Evolutionary conservation across 1,140 invertebrate genomes (phyloP), one percentile per base, ranked within the genome.

Genomic region (Danaus melanippus): DNA sequence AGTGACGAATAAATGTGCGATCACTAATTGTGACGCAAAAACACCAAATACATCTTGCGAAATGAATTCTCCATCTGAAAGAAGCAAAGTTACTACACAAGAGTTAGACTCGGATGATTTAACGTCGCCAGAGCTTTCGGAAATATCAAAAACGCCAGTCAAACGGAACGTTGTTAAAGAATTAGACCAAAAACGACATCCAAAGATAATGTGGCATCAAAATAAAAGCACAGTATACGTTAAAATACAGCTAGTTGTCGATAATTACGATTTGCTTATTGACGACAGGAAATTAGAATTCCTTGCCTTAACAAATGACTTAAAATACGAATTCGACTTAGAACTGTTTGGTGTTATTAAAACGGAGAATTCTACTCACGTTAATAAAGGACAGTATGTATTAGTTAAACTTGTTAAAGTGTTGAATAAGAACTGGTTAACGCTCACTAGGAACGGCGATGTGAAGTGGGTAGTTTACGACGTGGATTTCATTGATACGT

Each of bases 401-500:
- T 46, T 66, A 10, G 63, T 84, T 0, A 78, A 73, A 39, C 45
- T 86, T 8, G 32, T 12, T 5, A 86, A 84, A 61, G 17, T 77
- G 2, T 51, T 78, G 43, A 56, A 67, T 0, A 75, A 50, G 42
- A 78, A 68, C 44, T 86, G 84, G 84, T 43, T 77, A 39, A 74
- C 66, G 0, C 53, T 86, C 9, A 76, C 72, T 0, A 75, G 63
- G 52, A 68, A 76, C 39, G 50, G 53, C 8, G 53, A 43, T 1
- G 55, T 71, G 44, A 79, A 78, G 54, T 84, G 79, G 79, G 82
- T 84, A 40, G 62, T 67, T 0, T 86, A 84, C 55, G 81, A 86
- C 52, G 60, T 71, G 9, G 80, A 84, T 39, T 47, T 53, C 8
- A 70, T 84, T 42, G 79, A 82, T 40, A 64, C 62, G 0, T 82